phyloP scores from a whole-genome alignment of 2,113 vertebrate species.

The Castor canadensis region DNA sequence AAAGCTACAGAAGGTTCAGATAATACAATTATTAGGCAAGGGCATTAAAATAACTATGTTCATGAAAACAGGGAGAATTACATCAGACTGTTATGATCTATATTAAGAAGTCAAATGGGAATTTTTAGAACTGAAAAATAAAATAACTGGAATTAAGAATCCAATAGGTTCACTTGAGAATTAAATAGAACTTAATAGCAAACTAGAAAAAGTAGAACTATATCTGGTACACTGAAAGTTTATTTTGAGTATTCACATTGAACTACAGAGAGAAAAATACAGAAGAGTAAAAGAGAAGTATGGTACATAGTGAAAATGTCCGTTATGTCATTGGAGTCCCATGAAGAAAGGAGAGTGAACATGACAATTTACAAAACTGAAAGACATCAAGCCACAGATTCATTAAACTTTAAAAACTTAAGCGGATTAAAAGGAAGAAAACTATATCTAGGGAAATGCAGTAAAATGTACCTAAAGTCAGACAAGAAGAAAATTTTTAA shows the following conservation, averaged over 20 bases:
- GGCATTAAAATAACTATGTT: background rate
- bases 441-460: background rate
- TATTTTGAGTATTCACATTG: background rate
- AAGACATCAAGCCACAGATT: conserved; percentile 31
- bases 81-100: background rate
- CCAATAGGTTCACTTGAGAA: background rate
- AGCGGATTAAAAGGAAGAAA: background rate
- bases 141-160: background rate
- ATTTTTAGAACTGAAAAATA: background rate
- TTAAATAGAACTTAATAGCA: background rate
- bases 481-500: background rate
- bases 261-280: background rate
- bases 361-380: background rate
- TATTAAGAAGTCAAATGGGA: background rate
- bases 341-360: background rate
- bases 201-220: background rate
- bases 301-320: background rate
- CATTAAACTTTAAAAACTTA: background rate
- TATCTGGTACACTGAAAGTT: background rate
- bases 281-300: background rate
- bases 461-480: background rate
- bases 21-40: background rate
- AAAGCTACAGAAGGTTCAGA: background rate
- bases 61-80: background rate
- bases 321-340: background rate